Evolutionary conservation across 2,113 vertebrate genomes (phyloP).

Genomic region (Heliornis fulica): DNA sequence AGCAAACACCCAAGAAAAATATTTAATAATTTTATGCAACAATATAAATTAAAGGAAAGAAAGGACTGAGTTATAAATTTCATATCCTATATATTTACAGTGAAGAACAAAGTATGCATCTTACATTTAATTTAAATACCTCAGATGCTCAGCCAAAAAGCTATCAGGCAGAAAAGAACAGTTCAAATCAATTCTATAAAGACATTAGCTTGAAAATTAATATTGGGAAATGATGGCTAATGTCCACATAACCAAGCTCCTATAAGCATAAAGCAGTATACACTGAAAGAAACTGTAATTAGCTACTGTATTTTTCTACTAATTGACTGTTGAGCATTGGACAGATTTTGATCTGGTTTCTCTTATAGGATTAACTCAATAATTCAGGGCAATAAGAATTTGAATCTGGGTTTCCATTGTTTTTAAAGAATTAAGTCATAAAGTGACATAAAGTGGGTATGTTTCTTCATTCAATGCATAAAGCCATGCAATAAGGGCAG

Average conservation of each 20-base stretch:
- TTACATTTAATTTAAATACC: neutral
- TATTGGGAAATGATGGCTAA: constrained; percentile 29
- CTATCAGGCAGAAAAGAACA: neutral
- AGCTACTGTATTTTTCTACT: neutral
- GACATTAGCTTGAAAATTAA: neutral
- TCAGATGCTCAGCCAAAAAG: neutral
- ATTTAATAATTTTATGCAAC: neutral
- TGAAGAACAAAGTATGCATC: neutral
- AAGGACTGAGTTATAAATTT: neutral
- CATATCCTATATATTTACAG: neutral
- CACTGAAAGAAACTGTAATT: neutral
- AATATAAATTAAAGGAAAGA: neutral
- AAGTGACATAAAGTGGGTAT: neutral
- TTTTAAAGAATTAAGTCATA: neutral
- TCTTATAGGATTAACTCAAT: neutral
- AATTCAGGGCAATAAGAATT: neutral
- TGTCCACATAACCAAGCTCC: neutral
- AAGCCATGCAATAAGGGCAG: neutral
- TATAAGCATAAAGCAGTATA: neutral
- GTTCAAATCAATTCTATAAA: neutral
- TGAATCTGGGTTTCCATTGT: neutral
- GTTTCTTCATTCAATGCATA: neutral
- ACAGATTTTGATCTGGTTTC: constrained; percentile 12
- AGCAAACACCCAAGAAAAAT: neutral
- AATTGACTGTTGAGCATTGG: neutral